Base-by-base conservation (phyloP, 1,140 invertebrate genomes). In the Drosophila orena region DNA sequence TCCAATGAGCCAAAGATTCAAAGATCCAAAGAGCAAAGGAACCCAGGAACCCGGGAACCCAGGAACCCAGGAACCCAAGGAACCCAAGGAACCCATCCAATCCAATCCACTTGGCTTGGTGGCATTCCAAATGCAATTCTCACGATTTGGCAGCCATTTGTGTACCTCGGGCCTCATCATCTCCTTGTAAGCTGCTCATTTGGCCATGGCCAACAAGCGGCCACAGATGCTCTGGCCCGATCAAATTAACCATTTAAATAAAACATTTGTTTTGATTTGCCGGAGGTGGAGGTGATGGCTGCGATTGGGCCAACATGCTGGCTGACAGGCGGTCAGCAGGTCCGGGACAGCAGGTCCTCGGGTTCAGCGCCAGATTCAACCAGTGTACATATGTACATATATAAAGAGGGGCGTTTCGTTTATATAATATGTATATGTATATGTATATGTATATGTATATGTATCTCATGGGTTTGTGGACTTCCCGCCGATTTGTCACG, bases 161-260 rank as follows among this genome's bases (percentile, higher is more conserved):
- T 79, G 75, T 75, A 66, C 43, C 40, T 58, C 46, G 59, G 38
- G 59, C 60, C 73, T 75, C 81, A 81, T 85, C 81, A 86, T 81
- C 83, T 60, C 47, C 69, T 75, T 86, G 83, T 86, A 86, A 83
- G 79, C 79, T 75, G 81, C 66, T 84, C 80, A 84, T 84, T 85
- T 84, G 80, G 65, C 53, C 72, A 59, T 62, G 53, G 73, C 68
- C 77, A 62, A 74, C 69, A 70, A 62, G 46, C 60, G 38, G 38
- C 15, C 44, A 35, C 52, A 68, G 57, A 54, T 68, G 50, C 59
- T 42, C 46, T 47, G 24, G 50, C 40, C 62, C 70, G 79, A 72
- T 86, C 75, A 88, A 88, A 83, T 88, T 83, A 86, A 86, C 83
- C 75, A 86, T 86, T 86, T 86, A 86, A 86, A 86, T 88, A 79